These are phyloP conservation scores for Anableps anableps DNA, from an alignment of 2,797 vertebrate genomes.

Conservation along the genomic window DNA sequence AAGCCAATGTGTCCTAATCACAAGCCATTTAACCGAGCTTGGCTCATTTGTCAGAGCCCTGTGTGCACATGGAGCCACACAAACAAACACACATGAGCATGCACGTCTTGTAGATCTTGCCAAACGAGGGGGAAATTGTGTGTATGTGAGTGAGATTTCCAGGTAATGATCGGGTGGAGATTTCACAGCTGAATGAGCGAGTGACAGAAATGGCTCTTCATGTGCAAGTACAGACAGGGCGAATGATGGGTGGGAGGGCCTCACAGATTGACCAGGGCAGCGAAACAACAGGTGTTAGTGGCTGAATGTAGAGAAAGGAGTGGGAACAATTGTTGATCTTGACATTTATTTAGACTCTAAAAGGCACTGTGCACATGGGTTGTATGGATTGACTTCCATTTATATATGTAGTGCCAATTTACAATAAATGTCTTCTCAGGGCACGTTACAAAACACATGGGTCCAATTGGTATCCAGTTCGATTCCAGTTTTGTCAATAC, in stretches of 20 bases:
- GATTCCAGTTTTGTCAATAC: background rate
- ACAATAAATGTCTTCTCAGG: background rate
- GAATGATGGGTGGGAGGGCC: slow-evolving; percentile 36
- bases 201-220: slow-evolving; percentile 52
- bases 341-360: slow-evolving; percentile 31
- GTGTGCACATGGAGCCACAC: slow-evolving; percentile 48
- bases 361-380: background rate
- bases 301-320: slow-evolving; percentile 48
- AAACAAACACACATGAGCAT: slow-evolving; percentile 50
- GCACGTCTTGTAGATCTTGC: slow-evolving; percentile 52
- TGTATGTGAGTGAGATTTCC: slow-evolving; percentile 34
- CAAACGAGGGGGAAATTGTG: slow-evolving; percentile 23
- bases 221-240: slow-evolving; percentile 30
- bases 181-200: slow-evolving; percentile 48
- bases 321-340: slow-evolving; percentile 25
- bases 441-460: background rate
- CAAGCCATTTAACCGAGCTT: slow-evolving; percentile 74
- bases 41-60: slow-evolving; percentile 75
- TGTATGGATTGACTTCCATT: background rate
- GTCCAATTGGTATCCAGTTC: background rate
- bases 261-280: slow-evolving; percentile 16
- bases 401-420: background rate
- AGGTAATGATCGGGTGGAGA: slow-evolving; percentile 54
- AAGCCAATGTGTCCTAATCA: slow-evolving; percentile 80
- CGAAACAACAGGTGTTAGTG: slow-evolving; percentile 35